These are phyloP conservation scores for Nyctibius grandis DNA, from an alignment of 2,797 vertebrate species.

Conservation along the genomic window DNA sequence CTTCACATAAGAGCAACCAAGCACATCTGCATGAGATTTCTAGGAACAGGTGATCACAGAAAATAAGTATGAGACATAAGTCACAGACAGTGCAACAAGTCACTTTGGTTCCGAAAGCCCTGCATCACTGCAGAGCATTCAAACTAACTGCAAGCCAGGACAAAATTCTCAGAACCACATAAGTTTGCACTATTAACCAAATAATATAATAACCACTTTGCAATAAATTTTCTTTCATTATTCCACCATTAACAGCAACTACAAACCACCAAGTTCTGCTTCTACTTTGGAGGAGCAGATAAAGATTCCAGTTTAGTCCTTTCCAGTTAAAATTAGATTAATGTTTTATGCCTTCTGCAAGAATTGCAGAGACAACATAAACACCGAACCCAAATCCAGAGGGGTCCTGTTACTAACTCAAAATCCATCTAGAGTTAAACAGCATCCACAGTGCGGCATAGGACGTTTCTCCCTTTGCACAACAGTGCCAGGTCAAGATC, in stretches of 20 bases:
- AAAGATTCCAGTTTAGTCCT: background rate
- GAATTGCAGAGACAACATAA: conserved; percentile 49
- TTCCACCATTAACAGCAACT: background rate
- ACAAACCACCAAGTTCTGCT: background rate
- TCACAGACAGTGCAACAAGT: background rate
- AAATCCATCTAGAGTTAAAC: background rate
- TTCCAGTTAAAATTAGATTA: conserved; percentile 14
- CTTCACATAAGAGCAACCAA: background rate
- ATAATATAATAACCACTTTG: background rate
- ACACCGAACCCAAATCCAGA: background rate
- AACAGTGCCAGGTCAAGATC: background rate
- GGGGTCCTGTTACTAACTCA: background rate
- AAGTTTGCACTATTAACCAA: background rate
- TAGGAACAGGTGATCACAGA: background rate
- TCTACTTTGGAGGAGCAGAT: background rate
- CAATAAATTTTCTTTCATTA: background rate
- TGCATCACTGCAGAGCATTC: background rate
- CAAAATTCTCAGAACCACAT: background rate
- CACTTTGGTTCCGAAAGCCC: background rate
- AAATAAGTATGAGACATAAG: background rate
- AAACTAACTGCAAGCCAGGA: background rate
- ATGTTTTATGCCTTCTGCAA: conserved; percentile 14
- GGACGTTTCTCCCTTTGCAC: background rate
- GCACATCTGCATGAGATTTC: background rate
- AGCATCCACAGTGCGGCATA: background rate